phyloP scores from a whole-genome alignment of 2,113 vertebrate genomes.

The Petrocephalus zakoni region DNA sequence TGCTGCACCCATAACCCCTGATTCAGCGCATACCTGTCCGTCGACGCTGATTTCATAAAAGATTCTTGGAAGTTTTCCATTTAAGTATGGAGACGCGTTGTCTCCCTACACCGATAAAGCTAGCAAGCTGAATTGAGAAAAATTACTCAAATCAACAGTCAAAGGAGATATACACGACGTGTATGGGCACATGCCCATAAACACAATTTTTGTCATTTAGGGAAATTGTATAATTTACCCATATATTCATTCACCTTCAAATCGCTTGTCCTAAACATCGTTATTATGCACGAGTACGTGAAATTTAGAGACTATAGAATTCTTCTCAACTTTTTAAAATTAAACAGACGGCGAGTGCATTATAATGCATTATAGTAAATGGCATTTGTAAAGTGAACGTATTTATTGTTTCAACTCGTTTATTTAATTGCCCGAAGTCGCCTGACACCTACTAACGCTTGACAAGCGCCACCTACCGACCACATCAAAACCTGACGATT shows the following conservation, averaged over 20 bases:
- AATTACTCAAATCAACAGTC: not conserved
- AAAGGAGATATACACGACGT: not conserved
- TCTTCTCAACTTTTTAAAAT: not conserved
- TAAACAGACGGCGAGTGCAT: not conserved
- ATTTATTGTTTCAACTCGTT: not conserved
- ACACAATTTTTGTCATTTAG: not conserved
- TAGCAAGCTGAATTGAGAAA: not conserved
- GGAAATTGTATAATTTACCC: not conserved
- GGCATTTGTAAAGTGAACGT: not conserved
- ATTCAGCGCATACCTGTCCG: not conserved
- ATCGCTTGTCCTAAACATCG: not conserved
- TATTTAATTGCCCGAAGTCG: not conserved
- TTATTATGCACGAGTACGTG: not conserved
- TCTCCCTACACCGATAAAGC: not conserved
- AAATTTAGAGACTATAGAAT: not conserved
- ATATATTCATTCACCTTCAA: not conserved
- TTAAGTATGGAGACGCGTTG: not conserved
- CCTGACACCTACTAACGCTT: not conserved
- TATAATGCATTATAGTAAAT: constrained; percentile 4
- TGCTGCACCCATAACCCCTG: not conserved
- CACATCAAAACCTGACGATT: not conserved
- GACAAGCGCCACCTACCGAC: constrained; percentile 25
- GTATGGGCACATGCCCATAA: not conserved
- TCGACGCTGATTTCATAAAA: not conserved
- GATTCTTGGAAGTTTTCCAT: not conserved